Conservation (phyloP, 53 echinoderm and acorn worm genomes). For the Holothuria scabra region DNA sequence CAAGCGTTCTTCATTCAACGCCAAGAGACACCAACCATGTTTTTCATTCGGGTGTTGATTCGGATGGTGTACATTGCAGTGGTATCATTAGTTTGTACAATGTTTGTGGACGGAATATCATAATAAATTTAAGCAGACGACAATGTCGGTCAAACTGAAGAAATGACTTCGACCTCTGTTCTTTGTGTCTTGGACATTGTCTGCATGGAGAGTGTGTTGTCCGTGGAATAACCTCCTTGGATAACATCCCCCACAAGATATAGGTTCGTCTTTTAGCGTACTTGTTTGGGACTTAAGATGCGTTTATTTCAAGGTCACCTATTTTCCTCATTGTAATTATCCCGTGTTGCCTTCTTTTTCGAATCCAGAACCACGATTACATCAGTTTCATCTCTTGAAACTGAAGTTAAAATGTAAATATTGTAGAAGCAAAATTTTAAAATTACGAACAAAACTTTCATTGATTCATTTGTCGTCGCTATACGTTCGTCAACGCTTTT, state of each 20-base stretch:
- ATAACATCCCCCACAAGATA: not conserved
- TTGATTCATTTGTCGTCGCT: not conserved
- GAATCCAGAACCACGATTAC: slow-evolving; percentile 16
- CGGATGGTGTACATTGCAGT: slow-evolving; percentile 2
- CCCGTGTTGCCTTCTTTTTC: not conserved
- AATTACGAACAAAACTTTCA: not conserved
- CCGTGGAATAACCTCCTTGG: not conserved
- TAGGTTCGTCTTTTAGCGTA: not conserved
- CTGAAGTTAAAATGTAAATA: not conserved
- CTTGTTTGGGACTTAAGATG: not conserved
- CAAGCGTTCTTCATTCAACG: not conserved
- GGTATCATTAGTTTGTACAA: not conserved
- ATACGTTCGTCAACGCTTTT: not conserved
- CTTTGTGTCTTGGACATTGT: not conserved
- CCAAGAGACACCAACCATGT: slow-evolving; percentile 14
- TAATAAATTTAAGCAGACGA: not conserved
- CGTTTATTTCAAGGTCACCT: too few species aligned
- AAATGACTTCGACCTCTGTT: not conserved
- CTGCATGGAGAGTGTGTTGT: not conserved
- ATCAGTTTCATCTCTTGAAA: slow-evolving; percentile 11
- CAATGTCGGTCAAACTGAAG: not conserved
- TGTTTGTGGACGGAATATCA: not conserved
- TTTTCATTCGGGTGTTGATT: slow-evolving; percentile 17
- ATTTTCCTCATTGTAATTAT: not conserved
- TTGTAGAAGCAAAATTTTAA: not conserved